phyloP scores from a whole-genome alignment of 2,113 vertebrate genomes.

The Menura novaehollandiae region DNA sequence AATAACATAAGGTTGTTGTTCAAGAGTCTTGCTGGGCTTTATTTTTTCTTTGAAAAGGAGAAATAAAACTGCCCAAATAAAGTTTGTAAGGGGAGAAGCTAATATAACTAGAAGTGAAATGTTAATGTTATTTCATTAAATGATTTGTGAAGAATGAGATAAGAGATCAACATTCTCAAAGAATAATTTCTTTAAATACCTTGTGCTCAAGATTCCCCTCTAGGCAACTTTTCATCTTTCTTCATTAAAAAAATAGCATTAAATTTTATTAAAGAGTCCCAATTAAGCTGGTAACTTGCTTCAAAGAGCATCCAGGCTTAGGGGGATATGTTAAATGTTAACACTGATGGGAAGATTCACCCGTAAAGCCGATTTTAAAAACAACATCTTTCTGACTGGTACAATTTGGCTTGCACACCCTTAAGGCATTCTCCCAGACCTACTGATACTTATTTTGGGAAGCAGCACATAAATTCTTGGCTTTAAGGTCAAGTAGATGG shows the following conservation, averaged over 20 bases:
- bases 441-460: constrained; percentile 62
- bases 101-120: constrained; percentile 59
- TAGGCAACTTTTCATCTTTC: constrained; percentile 69
- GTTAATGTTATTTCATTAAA: constrained; percentile 71
- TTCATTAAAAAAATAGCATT: constrained; percentile 66
- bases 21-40: background rate
- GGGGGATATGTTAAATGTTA: constrained; percentile 37
- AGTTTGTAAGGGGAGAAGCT: background rate
- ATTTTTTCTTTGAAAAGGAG: constrained; percentile 20
- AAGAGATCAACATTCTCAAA: constrained; percentile 62
- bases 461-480: constrained; percentile 44
- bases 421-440: constrained; percentile 42
- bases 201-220: constrained; percentile 59
- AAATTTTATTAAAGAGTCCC: constrained; percentile 70
- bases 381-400: constrained; percentile 29
- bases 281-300: constrained; percentile 66
- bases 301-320: constrained; percentile 65
- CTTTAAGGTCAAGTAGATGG: constrained; percentile 66
- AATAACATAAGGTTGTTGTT: background rate
- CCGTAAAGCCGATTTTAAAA: constrained; percentile 2
- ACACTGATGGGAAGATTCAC: constrained; percentile 35
- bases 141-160: constrained; percentile 65
- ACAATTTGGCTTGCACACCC: constrained; percentile 18
- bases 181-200: constrained; percentile 74
- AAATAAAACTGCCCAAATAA: background rate